A percentile compares a stretch with the other conserved stretches of the same genome.
Evolutionary conservation across 30 jellyfish, hydroid and myxozoan genomes (phyloP).

Genomic region (Morbakka virulenta): DNA sequence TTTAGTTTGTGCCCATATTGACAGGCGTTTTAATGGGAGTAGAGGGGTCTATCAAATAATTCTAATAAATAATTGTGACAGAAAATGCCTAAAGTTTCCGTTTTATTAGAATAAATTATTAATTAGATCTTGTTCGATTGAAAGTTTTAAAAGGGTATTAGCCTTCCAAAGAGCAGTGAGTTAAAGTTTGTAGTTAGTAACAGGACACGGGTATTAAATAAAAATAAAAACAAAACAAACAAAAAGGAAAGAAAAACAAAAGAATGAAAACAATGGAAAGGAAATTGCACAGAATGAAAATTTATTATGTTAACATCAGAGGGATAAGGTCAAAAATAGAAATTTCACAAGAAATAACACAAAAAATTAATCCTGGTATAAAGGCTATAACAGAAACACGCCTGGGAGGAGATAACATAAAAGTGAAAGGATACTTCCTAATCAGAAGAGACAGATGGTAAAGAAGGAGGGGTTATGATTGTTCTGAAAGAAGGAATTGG

Average conservation of each 20-base stretch:
- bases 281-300: neutral
- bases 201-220: no score
- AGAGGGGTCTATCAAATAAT: no score
- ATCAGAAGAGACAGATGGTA: conserved; percentile 18
- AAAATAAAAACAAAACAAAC: no score
- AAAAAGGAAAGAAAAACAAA: conserved; percentile 1
- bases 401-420: conserved; percentile 5
- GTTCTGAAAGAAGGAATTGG: neutral
- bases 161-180: no score
- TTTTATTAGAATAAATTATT: no score
- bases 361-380: neutral
- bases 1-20: no score
- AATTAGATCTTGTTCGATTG: no score
- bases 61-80: no score
- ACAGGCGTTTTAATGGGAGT: no score
- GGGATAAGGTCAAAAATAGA: conserved; percentile 30
- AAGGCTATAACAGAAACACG: conserved; percentile 16
- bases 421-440: neutral
- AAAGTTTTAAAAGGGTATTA: no score
- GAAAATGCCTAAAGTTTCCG: no score
- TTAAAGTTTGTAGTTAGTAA: no score
- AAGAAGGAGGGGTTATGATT: conserved; percentile 26
- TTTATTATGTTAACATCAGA: conserved; percentile 20
- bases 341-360: neutral
- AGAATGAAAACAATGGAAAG: neutral